Percentiles rank a stretch among this genome's conserved stretches.
These are phyloP conservation scores for Myocastor coypus DNA, from an alignment of 2,113 vertebrate genomes.

Conservation along the genomic window DNA sequence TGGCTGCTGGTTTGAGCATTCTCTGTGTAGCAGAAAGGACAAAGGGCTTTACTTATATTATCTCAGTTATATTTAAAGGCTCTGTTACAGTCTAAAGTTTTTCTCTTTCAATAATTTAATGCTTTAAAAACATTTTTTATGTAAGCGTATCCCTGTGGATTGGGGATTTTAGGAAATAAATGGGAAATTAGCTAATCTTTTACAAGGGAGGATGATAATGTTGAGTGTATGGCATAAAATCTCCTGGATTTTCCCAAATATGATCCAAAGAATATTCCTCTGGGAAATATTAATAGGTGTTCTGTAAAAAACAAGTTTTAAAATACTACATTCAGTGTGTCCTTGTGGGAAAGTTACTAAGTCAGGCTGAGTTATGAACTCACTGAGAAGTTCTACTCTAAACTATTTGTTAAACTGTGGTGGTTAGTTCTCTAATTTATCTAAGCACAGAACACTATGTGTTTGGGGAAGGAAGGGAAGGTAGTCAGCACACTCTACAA, in stretches of 20 bases:
- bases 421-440: slow-evolving; percentile 35
- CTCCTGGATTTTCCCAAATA: slow-evolving; percentile 58
- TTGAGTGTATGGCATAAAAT: slow-evolving; percentile 55
- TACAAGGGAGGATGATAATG: slow-evolving; percentile 69
- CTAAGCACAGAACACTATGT: not conserved
- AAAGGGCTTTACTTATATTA: slow-evolving; percentile 23
- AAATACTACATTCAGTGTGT: slow-evolving; percentile 30
- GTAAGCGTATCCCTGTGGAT: slow-evolving; percentile 62
- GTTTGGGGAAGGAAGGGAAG: too few relatives aligned
- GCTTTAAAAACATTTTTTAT: slow-evolving; percentile 58
- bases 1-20: slow-evolving; percentile 46
- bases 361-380: slow-evolving; percentile 8
- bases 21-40: slow-evolving; percentile 28
- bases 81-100: not conserved
- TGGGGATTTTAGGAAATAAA: slow-evolving; percentile 65
- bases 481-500: not conserved
- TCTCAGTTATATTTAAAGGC: slow-evolving; percentile 52
- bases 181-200: slow-evolving; percentile 71
- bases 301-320: slow-evolving; percentile 65
- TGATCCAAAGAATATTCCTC: slow-evolving; percentile 60
- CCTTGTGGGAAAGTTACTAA: not conserved
- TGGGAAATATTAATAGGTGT: slow-evolving; percentile 66
- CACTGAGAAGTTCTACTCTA: slow-evolving; percentile 57
- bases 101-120: slow-evolving; percentile 31
- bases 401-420: not conserved